Evolutionary conservation across 1,140 invertebrate genomes (phyloP), one percentile per base, ranked within the genome.

Genomic region (Limonius californicus): DNA sequence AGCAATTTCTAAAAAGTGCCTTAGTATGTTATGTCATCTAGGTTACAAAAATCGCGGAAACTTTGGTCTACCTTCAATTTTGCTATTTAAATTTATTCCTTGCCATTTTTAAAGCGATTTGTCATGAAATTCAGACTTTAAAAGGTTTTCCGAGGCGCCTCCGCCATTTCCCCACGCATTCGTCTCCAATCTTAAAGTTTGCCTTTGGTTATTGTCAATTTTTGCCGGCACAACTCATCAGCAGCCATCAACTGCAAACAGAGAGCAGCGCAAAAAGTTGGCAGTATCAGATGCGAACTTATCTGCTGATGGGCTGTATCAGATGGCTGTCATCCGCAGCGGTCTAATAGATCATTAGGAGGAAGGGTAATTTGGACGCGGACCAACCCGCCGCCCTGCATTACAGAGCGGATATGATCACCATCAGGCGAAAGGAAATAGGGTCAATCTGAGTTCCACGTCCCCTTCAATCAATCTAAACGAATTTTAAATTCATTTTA

Each of bases 221-320:
- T 11, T 35, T 57, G 15, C n/a, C 30, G 14, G 30, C n/a, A 43
- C 18, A 18, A 27, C 50, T 59, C 18, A 45, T 18, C 42, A 54
- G 59, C 53, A 61, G 59, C 53, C 59, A 54, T 61, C 45, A 61
- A 61, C 30, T 47, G 54, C 59, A 50, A 61, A 47, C 45, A 30
- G 32, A 61, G 30, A 61, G 14, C 42, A 11, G 30, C 42, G 18
- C 18, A 20, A 14, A 45, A 43, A 45, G 21, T 21, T 45, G 23
- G 2, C 47, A 50, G 42, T 21, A 50, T 50, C 45, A 19, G 45
- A 19, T 50, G 16, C 20, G 14, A 50, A 50, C 16, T 50, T 16
- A 50, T 50, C 45, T 19, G 15, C 45, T 21, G 45, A 50, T 50
- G 45, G 14, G 45, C 35, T 39, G 20, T 50, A 50, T 50, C 45